Evolutionary conservation across 2,113 vertebrate genomes (phyloP), one percentile per base, ranked within the genome.

Genomic region (Theropithecus gelada): DNA sequence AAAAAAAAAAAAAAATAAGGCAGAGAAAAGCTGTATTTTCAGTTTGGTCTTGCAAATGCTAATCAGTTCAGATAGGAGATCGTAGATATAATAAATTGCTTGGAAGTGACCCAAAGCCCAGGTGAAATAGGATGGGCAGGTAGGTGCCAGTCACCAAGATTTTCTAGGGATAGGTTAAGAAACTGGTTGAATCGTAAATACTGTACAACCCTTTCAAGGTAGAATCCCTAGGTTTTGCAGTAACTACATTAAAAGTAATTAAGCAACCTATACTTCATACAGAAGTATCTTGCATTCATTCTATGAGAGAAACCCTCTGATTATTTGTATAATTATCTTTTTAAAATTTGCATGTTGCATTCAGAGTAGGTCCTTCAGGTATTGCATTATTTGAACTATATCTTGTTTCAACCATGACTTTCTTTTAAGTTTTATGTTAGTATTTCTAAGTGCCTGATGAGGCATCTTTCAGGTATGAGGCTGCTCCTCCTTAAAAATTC

Each of bases 1-100:
- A 90, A 98, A 97, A 93, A 93, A 57, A 93, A 57, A 20, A 40
- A 93, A 57, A 20, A 40, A 6, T n/a, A 93, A 93, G 75, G 23
- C 50, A 98, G 25, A 70, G 1, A 59, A 86, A 94, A 94, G 20
- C 72, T 66, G 10, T 61, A 25, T 83, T 97, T 90, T 94, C 61
- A 45, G 7, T 38, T 45, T 94, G 48, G 32, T 95, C 38, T 40
- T 90, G 95, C 30, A 97, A 96, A 78, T 90, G 59, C 25, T 97
- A 43, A 93, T 95, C 70, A 78, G 25, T 50, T 97, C 32, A 90
- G 14, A 70, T 86, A 79, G 55, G 90, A 87, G 90, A 72, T 93
- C 40, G 2, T 40, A 57, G 55, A 6, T 32, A 20, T 73, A 84
- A 18, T 35, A 86, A 17, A 59, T 1, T 75, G 27, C 73, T 96